Evolutionary conservation across 2,113 vertebrate species (phyloP).

Genomic region (Gallinago paraguaiae): DNA sequence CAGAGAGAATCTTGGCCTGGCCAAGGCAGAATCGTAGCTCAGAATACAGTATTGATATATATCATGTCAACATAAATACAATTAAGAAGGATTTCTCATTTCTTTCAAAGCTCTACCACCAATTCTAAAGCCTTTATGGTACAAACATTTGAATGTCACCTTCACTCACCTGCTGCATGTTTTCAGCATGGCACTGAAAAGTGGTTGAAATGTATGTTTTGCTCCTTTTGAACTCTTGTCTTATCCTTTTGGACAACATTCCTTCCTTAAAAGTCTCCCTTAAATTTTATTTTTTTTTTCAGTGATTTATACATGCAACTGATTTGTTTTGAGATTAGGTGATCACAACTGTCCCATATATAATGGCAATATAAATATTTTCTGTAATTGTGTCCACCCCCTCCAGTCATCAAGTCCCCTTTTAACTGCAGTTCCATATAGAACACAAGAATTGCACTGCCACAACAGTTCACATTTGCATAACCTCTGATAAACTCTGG

Average conservation of each 20-base stretch:
- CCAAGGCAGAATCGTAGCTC: neutral
- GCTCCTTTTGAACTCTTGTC: neutral
- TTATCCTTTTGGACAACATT: neutral
- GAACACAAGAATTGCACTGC: neutral
- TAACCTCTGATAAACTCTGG: neutral
- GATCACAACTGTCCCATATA: neutral
- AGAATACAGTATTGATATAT: neutral
- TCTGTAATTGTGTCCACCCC: neutral
- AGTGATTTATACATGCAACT: neutral
- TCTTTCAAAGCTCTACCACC: neutral
- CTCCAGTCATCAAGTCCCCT: neutral
- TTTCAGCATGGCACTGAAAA: neutral
- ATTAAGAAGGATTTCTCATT: neutral
- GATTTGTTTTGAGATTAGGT: neutral
- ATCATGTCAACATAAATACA: neutral
- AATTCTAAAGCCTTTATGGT: neutral
- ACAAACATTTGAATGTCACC: neutral
- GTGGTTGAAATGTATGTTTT: neutral
- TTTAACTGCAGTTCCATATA: neutral
- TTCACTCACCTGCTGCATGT: neutral
- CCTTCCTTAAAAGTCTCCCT: neutral
- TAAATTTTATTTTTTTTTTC: neutral
- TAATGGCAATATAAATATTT: neutral
- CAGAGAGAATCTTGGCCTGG: neutral
- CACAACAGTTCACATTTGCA: neutral